Conservation (phyloP, 2,888 invertebrate species). For the Allacma fusca region DNA sequence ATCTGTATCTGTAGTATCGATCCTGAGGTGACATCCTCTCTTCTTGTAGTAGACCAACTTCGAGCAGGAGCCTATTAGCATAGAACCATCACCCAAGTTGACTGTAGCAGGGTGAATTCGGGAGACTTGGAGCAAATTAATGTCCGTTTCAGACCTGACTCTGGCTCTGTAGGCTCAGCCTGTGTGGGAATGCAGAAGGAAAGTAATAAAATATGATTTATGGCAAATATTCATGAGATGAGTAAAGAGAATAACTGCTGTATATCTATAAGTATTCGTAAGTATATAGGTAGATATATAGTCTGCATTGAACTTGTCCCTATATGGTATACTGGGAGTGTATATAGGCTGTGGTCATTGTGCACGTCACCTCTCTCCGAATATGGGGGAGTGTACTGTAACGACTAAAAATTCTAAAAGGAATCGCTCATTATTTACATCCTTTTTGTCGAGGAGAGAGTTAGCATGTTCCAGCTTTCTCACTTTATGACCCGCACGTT, state of each 20-base stretch:
- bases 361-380: not conserved
- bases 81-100: too few species aligned
- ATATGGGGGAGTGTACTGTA: not conserved
- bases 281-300: not conserved
- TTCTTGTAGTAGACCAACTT: too few species aligned
- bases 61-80: not conserved
- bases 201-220: conserved; percentile 41
- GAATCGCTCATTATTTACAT: conserved; percentile 4
- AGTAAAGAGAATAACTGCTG: conserved; percentile 2
- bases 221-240: conserved; percentile 41
- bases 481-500: conserved; percentile 12
- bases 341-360: not conserved
- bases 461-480: conserved; percentile 4
- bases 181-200: conserved; percentile 9
- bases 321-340: not conserved
- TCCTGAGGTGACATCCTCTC: too few species aligned
- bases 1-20: too few species aligned
- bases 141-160: conserved; percentile 26
- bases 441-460: not conserved
- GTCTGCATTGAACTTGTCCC: not conserved
- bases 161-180: not conserved
- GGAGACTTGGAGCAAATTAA: conserved; percentile 20
- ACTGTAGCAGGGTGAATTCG: not conserved
- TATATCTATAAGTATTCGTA: too few species aligned
- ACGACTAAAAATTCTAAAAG: not conserved